Evolutionary conservation across 2,797 vertebrate species (phyloP), one percentile per base, ranked within the genome.

Genomic region (Melanogrammus aeglefinus): DNA sequence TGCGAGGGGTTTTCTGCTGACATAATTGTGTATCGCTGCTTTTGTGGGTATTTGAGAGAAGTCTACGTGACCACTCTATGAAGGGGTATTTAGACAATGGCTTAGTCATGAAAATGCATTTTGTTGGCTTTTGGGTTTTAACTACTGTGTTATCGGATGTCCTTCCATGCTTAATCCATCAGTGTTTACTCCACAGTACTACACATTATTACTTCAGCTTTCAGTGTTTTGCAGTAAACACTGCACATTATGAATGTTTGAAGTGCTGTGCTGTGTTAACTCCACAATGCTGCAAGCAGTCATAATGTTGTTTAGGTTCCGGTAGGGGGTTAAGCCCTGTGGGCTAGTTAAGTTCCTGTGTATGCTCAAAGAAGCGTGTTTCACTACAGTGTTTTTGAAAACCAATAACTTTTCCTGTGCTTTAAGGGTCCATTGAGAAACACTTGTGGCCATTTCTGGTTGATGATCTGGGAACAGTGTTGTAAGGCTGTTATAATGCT

Each of bases 401-500:
- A 27, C 63, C 2, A 69, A 69, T 75, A 18, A 27, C 78, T 21
- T 33, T 78, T n/a, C 78, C 87, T 74, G 78, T 29, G 63, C 33
- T 79, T 79, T 47, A 9, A 99, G 98, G 98, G 98, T 81, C 98
- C 98, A 39, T 94, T 99, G 89, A 97, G 95, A 87, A 98, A 97
- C 80, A 99, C 98, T 0, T 97, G 96, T 88, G 97, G 97, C 87
- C 98, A 99, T 90, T 99, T 99, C 89, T 99, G 98, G 98, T 93
- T 98, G 85, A 99, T 99, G 98, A 94, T 98, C 80, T 99, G 98
- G 98, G 96, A 99, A 77, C 97, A 99, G 80, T 93, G 96, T 85
- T 96, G 96, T 84, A 98, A 96, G 96, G 97, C 97, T 75, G 95
- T 99, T 83, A 96, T 99, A 79, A 99, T 99, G 98, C 94, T 99